Conservation (phyloP, 2,888 invertebrate species). For the Acleris holmiana region DNA sequence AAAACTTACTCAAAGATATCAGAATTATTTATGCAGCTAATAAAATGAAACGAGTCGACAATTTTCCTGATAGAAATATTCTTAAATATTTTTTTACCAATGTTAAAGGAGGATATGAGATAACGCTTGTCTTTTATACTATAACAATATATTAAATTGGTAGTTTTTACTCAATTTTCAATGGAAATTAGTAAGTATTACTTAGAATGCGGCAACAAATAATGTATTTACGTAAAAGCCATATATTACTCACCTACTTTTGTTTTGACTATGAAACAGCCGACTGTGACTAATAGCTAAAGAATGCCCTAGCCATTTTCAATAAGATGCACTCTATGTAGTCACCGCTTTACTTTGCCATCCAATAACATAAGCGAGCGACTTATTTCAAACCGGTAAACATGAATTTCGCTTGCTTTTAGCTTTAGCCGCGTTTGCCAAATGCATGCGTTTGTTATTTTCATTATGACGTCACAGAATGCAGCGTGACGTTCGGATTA, state of each 20-base stretch:
- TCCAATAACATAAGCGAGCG: neutral
- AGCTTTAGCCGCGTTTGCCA: neutral
- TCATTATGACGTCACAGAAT: constrained; percentile 18
- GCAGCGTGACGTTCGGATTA: constrained; percentile 11
- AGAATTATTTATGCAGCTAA: no score
- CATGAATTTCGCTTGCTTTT: constrained; percentile 2
- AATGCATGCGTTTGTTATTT: neutral
- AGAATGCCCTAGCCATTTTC: constrained; percentile 14
- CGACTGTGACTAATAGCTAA: constrained; percentile 20
- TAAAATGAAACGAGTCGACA: no score
- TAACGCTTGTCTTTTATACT: no score
- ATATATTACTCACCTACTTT: constrained; percentile 17
- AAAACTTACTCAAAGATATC: no score
- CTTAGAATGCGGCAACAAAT: no score
- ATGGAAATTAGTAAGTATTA: no score
- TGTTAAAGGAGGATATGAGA: no score
- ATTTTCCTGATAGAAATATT: no score
- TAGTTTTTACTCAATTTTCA: no score
- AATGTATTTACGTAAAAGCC: constrained; percentile 17
- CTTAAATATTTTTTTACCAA: no score
- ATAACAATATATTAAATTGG: no score
- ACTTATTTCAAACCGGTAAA: neutral
- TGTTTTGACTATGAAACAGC: constrained; percentile 30
- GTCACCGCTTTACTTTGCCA: constrained; percentile 4
- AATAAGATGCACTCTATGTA: constrained; percentile 7